Conservation (phyloP, 2,888 invertebrate species). For the Alitta virens region DNA sequence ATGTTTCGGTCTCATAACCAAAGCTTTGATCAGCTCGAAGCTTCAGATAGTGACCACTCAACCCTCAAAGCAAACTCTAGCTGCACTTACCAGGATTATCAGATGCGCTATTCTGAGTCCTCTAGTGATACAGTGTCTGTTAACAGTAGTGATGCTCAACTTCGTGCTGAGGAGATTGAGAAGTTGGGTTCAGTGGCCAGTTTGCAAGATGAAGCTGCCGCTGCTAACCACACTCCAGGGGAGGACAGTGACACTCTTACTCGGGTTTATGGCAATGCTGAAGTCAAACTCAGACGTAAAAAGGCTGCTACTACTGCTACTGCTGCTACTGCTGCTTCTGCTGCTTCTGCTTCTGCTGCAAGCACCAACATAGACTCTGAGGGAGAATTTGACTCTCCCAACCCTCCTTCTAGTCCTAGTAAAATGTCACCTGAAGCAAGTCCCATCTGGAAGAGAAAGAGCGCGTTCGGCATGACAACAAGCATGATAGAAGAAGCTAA, state of each 20-base stretch:
- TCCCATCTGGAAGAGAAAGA: conserved; percentile 60
- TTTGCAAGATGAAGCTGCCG: not conserved
- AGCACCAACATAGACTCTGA: no score
- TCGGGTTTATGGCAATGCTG: conserved; percentile 20
- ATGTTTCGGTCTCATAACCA: not conserved
- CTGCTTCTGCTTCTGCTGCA: no score
- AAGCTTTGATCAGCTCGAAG: not conserved
- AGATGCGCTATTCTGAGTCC: not conserved
- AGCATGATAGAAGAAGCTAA: conserved; percentile 44
- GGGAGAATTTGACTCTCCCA: no score
- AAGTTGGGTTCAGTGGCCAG: not conserved
- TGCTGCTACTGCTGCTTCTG: no score
- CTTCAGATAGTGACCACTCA: not conserved
- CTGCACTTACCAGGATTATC: not conserved
- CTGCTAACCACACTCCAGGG: not conserved
- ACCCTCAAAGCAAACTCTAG: not conserved
- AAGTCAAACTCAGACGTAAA: conserved; percentile 21
- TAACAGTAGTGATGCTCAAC: not conserved
- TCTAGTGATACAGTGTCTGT: not conserved
- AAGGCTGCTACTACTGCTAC: not conserved
- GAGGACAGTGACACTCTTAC: conserved; percentile 23
- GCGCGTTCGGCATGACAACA: conserved; percentile 22
- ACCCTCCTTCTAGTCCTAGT: conserved; percentile 55
- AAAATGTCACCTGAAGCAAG: conserved; percentile 47
- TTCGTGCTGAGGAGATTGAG: conserved; percentile 14